Conservation (phyloP, 2,888 invertebrate genomes). For the Eupeodes latifasciatus region DNA sequence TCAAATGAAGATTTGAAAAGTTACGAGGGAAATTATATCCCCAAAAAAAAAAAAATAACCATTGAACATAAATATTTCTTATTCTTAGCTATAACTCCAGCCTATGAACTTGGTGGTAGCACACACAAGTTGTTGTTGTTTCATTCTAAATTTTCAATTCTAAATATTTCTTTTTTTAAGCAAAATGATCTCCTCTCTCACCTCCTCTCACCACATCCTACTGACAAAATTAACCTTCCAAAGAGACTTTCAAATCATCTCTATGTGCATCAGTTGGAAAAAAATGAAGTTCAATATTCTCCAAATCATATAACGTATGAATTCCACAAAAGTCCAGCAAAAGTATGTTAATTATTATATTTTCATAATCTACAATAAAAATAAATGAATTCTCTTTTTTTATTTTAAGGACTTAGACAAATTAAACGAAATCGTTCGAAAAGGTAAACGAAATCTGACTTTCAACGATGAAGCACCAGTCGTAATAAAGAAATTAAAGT, state of each 20-base stretch:
- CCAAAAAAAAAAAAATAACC: too few species aligned
- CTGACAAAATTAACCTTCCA: conserved; percentile 84
- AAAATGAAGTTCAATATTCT: conserved; percentile 83
- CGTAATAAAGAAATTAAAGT: conserved; percentile 58
- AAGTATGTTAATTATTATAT: conserved; percentile 78
- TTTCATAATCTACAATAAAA: background rate
- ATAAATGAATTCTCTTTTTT: conserved; percentile 11
- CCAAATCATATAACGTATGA: conserved; percentile 82
- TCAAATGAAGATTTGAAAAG: too few species aligned
- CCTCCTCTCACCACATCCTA: conserved; percentile 90
- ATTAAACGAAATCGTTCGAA: conserved; percentile 81
- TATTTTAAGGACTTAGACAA: conserved; percentile 79
- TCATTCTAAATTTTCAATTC: too few species aligned
- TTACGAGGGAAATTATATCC: too few species aligned
- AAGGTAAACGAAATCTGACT: conserved; percentile 81
- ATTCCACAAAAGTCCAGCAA: conserved; percentile 82
- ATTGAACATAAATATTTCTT: background rate
- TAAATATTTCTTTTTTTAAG: conserved; percentile 80
- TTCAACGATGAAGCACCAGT: conserved; percentile 79
- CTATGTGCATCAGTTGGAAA: conserved; percentile 86
- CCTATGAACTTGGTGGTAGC: too few species aligned
- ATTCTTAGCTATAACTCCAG: too few species aligned
- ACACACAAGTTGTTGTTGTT: too few species aligned
- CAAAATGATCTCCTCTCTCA: conserved; percentile 81
- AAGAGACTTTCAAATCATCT: conserved; percentile 84